A percentile compares a stretch with the other conserved stretches of the same genome.
These are phyloP conservation scores for Ploceus nigricollis DNA, from an alignment of 2,113 vertebrate genomes.

Conservation along the genomic window DNA sequence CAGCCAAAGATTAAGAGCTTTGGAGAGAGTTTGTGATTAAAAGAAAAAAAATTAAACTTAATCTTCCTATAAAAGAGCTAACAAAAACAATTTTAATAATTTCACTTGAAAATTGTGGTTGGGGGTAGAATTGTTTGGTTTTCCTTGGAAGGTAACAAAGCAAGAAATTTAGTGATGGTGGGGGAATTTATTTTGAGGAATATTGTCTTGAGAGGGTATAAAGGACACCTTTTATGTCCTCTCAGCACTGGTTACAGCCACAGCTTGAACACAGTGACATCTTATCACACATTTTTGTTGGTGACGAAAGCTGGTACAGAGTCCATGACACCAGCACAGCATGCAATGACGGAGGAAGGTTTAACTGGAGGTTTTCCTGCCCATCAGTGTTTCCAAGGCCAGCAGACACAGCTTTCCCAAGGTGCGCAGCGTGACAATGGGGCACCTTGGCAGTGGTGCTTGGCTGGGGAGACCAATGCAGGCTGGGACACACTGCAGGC, in stretches of 20 bases:
- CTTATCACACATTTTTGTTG: background rate
- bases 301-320: background rate
- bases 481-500: background rate
- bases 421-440: background rate
- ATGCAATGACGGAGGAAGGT: background rate
- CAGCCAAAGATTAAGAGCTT: background rate
- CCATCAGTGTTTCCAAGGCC: fast-evolving
- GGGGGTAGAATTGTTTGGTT: background rate
- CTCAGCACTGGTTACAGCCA: background rate
- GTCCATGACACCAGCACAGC: background rate
- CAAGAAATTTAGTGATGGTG: background rate
- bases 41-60: background rate
- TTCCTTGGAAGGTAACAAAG: background rate
- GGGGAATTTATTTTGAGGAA: background rate
- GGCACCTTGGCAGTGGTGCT: background rate
- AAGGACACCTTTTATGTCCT: background rate
- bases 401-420: background rate
- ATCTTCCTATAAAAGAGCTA: background rate
- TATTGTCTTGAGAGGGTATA: background rate
- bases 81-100: background rate
- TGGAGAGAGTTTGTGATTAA: background rate
- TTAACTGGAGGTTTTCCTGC: background rate
- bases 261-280: background rate
- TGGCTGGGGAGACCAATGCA: background rate
- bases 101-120: background rate